A percentile compares a stretch with the other conserved stretches of the same genome.
Evolutionary conservation across 2,888 invertebrate genomes (phyloP).

Genomic region (Pristionchus arcanus): DNA sequence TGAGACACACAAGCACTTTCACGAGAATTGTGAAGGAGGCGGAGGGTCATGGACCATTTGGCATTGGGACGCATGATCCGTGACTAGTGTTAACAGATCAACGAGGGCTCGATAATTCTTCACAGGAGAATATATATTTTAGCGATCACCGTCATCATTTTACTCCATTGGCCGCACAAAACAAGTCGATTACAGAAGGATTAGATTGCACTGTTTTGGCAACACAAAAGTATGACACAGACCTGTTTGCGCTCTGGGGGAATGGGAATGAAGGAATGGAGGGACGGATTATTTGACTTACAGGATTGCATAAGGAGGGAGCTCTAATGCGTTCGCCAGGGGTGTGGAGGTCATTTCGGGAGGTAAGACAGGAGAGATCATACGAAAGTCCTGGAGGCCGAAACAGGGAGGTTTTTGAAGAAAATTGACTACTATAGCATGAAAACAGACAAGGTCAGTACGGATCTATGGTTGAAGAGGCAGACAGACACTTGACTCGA

Average conservation of each 20-base stretch:
- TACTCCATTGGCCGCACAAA: too few species aligned
- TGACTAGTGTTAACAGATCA: not conserved
- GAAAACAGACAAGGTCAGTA: not conserved
- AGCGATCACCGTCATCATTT: too few species aligned
- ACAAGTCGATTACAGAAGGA: too few species aligned
- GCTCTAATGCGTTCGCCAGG: not conserved
- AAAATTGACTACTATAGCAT: not conserved
- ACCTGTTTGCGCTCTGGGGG: not conserved
- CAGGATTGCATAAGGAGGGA: not conserved
- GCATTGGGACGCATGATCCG: not conserved
- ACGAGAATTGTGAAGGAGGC: not conserved
- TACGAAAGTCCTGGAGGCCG: not conserved
- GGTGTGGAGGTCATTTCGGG: not conserved
- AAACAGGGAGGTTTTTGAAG: not conserved
- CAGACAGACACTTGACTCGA: not conserved
- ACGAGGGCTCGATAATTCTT: too few species aligned
- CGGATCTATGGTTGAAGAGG: not conserved
- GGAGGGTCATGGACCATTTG: not conserved
- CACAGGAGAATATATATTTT: too few species aligned
- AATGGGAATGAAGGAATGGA: not conserved
- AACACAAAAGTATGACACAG: not conserved
- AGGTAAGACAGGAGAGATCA: not conserved
- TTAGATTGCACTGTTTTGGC: not conserved
- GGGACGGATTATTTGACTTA: constrained; percentile 19
- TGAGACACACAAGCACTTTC: not conserved